These are phyloP conservation scores for Petaurus breviceps DNA, from an alignment of 2,113 vertebrate genomes.

Conservation along the genomic window DNA sequence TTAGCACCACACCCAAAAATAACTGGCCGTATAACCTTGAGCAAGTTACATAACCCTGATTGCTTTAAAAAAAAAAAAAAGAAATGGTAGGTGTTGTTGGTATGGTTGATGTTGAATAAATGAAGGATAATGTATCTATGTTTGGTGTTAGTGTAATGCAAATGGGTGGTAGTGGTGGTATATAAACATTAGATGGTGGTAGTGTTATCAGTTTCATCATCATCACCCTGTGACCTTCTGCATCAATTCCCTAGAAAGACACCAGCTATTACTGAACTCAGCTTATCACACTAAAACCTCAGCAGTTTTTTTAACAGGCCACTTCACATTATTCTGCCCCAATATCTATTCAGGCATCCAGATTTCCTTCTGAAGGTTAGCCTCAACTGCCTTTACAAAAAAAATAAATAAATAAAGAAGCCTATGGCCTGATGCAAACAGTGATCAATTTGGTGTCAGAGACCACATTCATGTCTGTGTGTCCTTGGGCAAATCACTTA, in stretches of 20 bases:
- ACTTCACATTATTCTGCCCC: not conserved
- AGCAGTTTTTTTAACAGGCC: not conserved
- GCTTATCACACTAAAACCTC: not conserved
- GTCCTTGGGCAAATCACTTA: not conserved
- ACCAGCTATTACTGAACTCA: not conserved
- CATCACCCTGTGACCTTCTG: not conserved
- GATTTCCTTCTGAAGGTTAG: not conserved
- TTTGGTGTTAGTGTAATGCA: not conserved
- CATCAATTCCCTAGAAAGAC: not conserved
- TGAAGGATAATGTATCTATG: not conserved
- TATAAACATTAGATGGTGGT: too few relatives aligned
- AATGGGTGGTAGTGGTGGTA: too few relatives aligned
- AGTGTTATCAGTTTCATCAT: not conserved
- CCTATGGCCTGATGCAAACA: not conserved
- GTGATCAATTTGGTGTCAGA: not conserved
- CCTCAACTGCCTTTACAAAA: not conserved
- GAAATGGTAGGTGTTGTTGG: not conserved
- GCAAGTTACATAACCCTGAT: too few relatives aligned
- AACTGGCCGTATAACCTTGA: too few relatives aligned
- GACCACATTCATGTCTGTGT: not conserved
- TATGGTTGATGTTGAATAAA: too few relatives aligned
- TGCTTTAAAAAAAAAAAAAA: too few relatives aligned
- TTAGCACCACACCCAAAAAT: too few relatives aligned
- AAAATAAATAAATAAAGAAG: not conserved
- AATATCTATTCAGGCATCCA: not conserved